Percentiles rank a stretch among this genome's conserved stretches.
phyloP scores from a whole-genome alignment of 1,140 invertebrate species.

The Carposina sasakii region DNA sequence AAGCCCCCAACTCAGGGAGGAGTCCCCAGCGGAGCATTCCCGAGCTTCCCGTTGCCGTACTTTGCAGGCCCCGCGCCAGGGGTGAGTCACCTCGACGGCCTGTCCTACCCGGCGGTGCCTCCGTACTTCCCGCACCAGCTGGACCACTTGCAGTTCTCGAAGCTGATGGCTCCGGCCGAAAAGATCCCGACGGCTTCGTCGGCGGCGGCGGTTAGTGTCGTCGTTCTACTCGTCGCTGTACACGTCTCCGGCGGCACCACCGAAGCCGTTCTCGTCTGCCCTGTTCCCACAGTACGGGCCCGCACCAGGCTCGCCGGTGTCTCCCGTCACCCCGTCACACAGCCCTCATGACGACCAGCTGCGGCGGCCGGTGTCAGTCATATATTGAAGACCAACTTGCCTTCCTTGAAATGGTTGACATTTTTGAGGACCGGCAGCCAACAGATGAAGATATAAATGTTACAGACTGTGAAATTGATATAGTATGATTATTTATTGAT shows the following conservation, averaged over 20 bases:
- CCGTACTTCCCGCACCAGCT: constrained; percentile 66
- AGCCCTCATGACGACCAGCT: constrained; percentile 66
- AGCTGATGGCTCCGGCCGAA: constrained; percentile 57
- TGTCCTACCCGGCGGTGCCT: constrained; percentile 53
- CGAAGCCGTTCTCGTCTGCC: constrained; percentile 57
- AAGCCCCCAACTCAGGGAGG: constrained; percentile 81
- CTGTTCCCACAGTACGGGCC: constrained; percentile 59
- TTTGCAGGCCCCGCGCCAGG: constrained; percentile 55
- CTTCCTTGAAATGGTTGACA: constrained; percentile 48
- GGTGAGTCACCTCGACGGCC: constrained; percentile 48
- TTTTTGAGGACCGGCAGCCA: constrained; percentile 43
- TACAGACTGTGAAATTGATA: constrained; percentile 32
- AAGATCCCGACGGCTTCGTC: constrained; percentile 59
- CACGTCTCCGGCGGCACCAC: constrained; percentile 54
- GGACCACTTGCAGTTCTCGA: constrained; percentile 65
- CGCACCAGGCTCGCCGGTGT: constrained; percentile 50
- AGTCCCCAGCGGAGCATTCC: constrained; percentile 68
- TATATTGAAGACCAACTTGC: constrained; percentile 66
- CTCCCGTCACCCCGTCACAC: constrained; percentile 51
- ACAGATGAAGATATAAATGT: constrained; percentile 25
- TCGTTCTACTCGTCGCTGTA: constrained; percentile 66
- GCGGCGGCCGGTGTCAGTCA: constrained; percentile 62
- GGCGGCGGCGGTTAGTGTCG: constrained; percentile 57
- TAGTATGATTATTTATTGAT: constrained; percentile 52
- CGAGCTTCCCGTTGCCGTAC: constrained; percentile 64